These are phyloP conservation scores for Sycobia sp. DNA, from an alignment of 1,140 invertebrate genomes.

Conservation along the genomic window DNA sequence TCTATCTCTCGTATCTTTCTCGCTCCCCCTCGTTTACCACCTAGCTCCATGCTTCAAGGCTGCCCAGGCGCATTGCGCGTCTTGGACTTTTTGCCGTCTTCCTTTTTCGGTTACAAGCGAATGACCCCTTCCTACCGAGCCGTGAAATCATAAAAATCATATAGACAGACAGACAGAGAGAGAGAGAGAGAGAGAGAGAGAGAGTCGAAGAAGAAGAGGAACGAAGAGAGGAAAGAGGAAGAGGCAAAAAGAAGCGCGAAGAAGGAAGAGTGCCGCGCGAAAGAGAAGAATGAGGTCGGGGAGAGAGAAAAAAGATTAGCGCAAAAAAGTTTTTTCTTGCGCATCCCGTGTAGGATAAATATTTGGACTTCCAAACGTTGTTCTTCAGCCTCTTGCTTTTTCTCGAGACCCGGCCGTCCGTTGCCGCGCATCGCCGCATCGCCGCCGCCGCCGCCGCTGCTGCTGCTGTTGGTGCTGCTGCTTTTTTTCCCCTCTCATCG, in stretches of 20 bases:
- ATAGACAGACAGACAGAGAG: not conserved
- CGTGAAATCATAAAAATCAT: conserved; percentile 32
- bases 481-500: too few species aligned
- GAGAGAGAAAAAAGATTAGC: conserved; percentile 23
- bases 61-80: conserved; percentile 7
- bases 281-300: too few species aligned
- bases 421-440: too few species aligned
- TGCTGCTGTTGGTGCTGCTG: too few species aligned
- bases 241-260: too few species aligned
- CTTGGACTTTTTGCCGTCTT: not conserved
- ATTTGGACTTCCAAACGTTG: conserved; percentile 3
- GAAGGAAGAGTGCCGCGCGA: too few species aligned
- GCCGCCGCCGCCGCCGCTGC: too few species aligned
- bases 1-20: too few species aligned
- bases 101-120: conserved; percentile 13
- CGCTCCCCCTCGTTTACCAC: too few species aligned
- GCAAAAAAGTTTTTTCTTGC: not conserved
- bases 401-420: too few species aligned
- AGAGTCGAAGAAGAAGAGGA: not conserved
- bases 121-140: conserved; percentile 14
- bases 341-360: conserved; percentile 21
- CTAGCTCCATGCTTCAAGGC: conserved; percentile 22
- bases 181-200: not conserved
- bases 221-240: not conserved
- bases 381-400: too few species aligned